Evolutionary conservation across 1,140 invertebrate genomes (phyloP).

Genomic region (Triops longicaudatus): DNA sequence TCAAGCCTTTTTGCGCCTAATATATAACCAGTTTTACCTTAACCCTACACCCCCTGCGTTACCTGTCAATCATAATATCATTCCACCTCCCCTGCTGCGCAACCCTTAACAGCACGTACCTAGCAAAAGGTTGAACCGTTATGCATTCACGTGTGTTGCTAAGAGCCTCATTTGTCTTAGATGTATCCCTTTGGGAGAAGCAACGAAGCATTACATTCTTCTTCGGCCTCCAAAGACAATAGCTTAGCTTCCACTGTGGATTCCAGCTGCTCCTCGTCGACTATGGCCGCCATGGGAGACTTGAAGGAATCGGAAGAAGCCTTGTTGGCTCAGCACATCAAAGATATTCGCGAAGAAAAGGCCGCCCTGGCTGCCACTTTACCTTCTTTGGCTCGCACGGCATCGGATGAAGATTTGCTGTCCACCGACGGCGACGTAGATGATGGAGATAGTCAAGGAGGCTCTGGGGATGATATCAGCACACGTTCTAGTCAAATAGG

Average conservation of each 20-base stretch:
- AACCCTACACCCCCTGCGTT: neutral
- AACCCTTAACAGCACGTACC: neutral
- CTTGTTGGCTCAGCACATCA: conserved; percentile 58
- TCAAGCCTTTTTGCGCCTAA: neutral
- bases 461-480: conserved; percentile 47
- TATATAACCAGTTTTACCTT: conserved; percentile 8
- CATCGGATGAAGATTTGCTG: conserved; percentile 73
- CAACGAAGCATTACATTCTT: neutral
- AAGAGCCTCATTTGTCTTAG: conserved; percentile 21
- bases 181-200: neutral
- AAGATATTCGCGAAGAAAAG: conserved; percentile 70
- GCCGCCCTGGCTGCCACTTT: conserved; percentile 67
- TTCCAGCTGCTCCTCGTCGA: neutral
- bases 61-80: neutral
- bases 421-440: conserved; percentile 54
- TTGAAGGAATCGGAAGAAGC: conserved; percentile 47
- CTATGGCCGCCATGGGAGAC: neutral
- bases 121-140: conserved; percentile 13
- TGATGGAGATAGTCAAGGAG: conserved; percentile 32
- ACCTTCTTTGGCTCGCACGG: conserved; percentile 63
- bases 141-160: neutral
- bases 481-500: conserved; percentile 31
- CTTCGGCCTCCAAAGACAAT: neutral
- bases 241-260: neutral
- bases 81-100: neutral